Conservation (phyloP, 2,797 vertebrate genomes). For the Phalanger gymnotis region DNA sequence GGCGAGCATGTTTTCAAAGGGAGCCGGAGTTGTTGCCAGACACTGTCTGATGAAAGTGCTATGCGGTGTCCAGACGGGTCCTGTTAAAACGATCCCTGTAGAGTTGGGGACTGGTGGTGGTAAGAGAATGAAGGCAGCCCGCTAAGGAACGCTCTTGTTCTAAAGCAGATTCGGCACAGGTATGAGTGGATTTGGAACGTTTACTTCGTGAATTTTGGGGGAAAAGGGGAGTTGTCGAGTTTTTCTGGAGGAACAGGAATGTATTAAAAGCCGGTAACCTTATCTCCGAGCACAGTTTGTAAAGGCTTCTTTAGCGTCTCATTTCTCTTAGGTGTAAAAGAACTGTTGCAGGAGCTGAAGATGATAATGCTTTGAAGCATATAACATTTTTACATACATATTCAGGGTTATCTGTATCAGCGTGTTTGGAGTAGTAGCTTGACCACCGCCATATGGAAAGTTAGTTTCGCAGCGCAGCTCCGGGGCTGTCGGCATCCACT, state of each 20-base stretch:
- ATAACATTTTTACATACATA: slow-evolving; percentile 16
- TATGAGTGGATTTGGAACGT: slow-evolving; percentile 24
- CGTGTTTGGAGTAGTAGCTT: slow-evolving; percentile 64
- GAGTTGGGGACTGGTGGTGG: neutral
- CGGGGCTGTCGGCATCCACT: slow-evolving; percentile 1
- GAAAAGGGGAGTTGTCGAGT: slow-evolving; percentile 4
- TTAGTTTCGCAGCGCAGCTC: slow-evolving; percentile 22
- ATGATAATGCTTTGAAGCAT: slow-evolving; percentile 44
- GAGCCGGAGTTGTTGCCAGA: neutral
- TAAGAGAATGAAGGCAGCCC: neutral
- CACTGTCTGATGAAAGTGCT: neutral
- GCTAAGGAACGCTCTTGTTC: slow-evolving; percentile 28
- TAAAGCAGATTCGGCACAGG: slow-evolving; percentile 29
- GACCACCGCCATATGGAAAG: slow-evolving; percentile 44
- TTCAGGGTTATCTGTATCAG: neutral
- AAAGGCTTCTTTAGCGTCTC: neutral
- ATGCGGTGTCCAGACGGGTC: neutral
- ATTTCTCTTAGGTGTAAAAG: slow-evolving; percentile 9
- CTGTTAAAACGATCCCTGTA: neutral
- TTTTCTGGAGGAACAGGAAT: neutral
- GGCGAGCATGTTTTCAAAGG: neutral
- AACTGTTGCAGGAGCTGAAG: slow-evolving; percentile 51
- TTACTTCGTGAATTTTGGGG: slow-evolving; percentile 14
- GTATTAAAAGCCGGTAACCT: neutral
- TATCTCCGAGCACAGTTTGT: neutral